Base-by-base conservation (phyloP, 2,113 vertebrate species). In the Pomatorhinus ruficollis region DNA sequence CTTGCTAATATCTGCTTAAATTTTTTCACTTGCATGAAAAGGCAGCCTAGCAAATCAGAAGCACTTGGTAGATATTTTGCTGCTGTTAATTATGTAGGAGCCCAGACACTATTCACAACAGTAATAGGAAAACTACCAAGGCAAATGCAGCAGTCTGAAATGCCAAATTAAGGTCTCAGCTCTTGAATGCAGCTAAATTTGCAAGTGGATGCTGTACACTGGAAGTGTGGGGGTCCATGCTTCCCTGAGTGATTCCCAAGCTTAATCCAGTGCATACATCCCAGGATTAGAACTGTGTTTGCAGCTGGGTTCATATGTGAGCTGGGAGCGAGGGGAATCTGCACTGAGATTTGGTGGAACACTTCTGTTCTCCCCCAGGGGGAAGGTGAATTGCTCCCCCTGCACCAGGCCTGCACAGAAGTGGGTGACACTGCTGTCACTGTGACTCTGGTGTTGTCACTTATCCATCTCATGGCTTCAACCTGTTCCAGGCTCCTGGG, bases 11-110 rank as follows among this genome's bases (percentile, higher is more conserved):
- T 23, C 85, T 95, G 69, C 28, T 76, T 68, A 19, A 4, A 1
- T 39, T 61, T 92, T 89, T 93, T 65, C 35, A 11, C 75, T 74
- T 72, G 39, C 44, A 31, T 64, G 70, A 76, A 92, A 87, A 90
- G 83, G 70, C 88, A 95, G 88, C 75, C 74, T 76, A 33, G 49
- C 40, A 96, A 92, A 96, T 85, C 35, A 72, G 74, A 68, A 76
- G 28, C 66, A 76, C 75, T 90, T 53, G 10, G 33, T 39, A 71
- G 78, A 57, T 70, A 87, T 94, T 83, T 68, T 68, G 66, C 75
- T 64, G 70, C 82, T 88, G 75, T 79, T 95, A 88, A 90, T 95
- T 88, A 92, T 27, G 61, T 63, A 78, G 91, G 44, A 93, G 82
- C 75, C 59, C 56, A 90, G 88, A 68, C 16, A 2, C 56, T 70